These are phyloP conservation scores for Catalaphyllia jardinei DNA, from an alignment of 64 coral and sea anemone genomes.

Conservation along the genomic window DNA sequence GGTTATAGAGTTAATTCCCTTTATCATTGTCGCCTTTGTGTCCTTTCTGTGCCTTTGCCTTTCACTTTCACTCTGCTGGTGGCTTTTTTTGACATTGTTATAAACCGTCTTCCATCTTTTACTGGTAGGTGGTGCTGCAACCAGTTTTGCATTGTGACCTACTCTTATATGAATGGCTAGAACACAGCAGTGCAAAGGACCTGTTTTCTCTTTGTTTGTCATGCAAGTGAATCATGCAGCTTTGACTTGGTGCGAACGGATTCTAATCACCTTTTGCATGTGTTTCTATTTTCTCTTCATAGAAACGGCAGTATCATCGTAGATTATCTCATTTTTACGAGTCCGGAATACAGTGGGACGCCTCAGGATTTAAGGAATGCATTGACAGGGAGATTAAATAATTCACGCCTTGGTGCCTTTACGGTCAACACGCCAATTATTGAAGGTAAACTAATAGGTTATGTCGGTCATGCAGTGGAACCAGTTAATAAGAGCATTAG, in stretches of 20 bases:
- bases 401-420: background rate
- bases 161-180: too few relatives aligned
- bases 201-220: too few relatives aligned
- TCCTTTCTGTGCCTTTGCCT: too few relatives aligned
- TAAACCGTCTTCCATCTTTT: too few relatives aligned
- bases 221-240: too few relatives aligned
- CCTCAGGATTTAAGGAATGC: conserved; percentile 7
- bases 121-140: too few relatives aligned
- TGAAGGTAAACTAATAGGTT: background rate
- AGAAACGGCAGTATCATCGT: conserved; percentile 48
- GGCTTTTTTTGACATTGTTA: too few relatives aligned
- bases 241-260: too few relatives aligned
- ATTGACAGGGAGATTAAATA: background rate
- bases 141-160: too few relatives aligned
- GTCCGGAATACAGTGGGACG: conserved; percentile 31
- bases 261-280: background rate
- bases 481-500: background rate
- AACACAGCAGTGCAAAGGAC: too few relatives aligned
- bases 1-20: background rate
- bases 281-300: background rate
- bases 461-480: background rate
- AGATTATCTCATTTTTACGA: conserved; percentile 42
- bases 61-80: too few relatives aligned
- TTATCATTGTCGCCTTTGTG: too few relatives aligned
- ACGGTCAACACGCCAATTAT: background rate